Evolutionary conservation across 2,797 vertebrate genomes (phyloP).

Genomic region (Fundulus diaphanus): DNA sequence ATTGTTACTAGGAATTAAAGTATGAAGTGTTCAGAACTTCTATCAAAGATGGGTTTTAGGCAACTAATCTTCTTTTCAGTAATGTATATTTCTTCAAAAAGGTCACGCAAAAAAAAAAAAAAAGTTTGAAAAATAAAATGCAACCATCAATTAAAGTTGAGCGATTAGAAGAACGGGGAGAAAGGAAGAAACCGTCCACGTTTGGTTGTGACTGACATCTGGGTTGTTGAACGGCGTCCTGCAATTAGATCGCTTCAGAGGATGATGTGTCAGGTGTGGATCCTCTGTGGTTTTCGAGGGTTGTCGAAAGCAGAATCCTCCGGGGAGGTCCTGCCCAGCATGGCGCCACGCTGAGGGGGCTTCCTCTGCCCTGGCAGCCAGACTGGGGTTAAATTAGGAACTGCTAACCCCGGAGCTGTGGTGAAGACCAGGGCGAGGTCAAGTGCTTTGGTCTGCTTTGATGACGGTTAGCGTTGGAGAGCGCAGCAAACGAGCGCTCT

Average conservation of each 20-base stretch:
- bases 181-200: not conserved
- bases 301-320: conserved; percentile 53
- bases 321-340: conserved; percentile 67
- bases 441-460: conserved; percentile 72
- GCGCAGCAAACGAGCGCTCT: conserved; percentile 44
- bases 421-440: conserved; percentile 75
- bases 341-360: conserved; percentile 64
- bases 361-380: conserved; percentile 57
- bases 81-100: not conserved
- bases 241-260: conserved; percentile 33
- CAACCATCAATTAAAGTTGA: not conserved
- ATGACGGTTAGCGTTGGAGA: conserved; percentile 60
- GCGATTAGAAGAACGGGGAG: not conserved
- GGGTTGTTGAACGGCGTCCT: conserved; percentile 8
- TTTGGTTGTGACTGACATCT: conserved; percentile 18
- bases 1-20: not conserved
- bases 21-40: not conserved
- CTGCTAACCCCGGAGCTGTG: conserved; percentile 72
- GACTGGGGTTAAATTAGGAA: conserved; percentile 77
- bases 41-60: not conserved
- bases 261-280: conserved; percentile 48
- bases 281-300: conserved; percentile 56
- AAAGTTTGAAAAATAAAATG: not conserved
- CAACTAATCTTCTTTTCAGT: not conserved
- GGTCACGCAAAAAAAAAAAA: not conserved